These are phyloP conservation scores for Smutsia temminckii DNA, from an alignment of 2,797 vertebrate species.

Conservation along the genomic window DNA sequence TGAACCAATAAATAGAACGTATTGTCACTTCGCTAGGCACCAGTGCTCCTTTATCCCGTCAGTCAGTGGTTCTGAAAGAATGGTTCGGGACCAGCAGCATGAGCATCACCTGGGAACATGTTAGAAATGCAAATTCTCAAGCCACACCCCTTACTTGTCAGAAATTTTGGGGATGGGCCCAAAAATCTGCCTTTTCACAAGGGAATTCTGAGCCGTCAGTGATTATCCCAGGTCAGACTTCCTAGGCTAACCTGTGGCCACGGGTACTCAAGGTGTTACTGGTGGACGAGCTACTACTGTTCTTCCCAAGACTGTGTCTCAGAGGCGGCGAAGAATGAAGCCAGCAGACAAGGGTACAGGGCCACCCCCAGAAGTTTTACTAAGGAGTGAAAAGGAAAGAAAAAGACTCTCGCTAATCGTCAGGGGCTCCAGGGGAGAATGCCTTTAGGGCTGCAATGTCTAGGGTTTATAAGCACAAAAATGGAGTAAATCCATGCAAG, in stretches of 20 bases:
- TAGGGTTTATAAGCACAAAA: too few species aligned
- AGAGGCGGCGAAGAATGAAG: too few species aligned
- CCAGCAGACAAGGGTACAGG: too few species aligned
- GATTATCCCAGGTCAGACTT: neutral
- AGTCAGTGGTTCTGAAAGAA: neutral
- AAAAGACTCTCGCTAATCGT: too few species aligned
- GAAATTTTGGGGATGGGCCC: neutral
- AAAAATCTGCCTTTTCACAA: neutral
- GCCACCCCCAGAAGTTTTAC: too few species aligned
- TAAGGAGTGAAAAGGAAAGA: too few species aligned
- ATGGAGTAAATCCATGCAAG: too few species aligned
- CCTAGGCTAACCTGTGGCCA: neutral
- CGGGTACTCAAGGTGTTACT: neutral
- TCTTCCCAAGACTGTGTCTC: too few species aligned
- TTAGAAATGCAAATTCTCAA: neutral
- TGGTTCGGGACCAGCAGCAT: neutral
- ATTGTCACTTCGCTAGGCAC: neutral
- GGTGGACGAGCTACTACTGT: too few species aligned
- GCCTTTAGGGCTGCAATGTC: too few species aligned
- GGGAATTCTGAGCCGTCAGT: neutral
- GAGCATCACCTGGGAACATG: neutral
- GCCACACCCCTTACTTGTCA: neutral
- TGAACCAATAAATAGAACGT: neutral
- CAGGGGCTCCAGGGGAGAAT: too few species aligned
- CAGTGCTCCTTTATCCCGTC: neutral